These are phyloP conservation scores for Arothron firmamentum DNA, from an alignment of 2,113 vertebrate species.

Conservation along the genomic window DNA sequence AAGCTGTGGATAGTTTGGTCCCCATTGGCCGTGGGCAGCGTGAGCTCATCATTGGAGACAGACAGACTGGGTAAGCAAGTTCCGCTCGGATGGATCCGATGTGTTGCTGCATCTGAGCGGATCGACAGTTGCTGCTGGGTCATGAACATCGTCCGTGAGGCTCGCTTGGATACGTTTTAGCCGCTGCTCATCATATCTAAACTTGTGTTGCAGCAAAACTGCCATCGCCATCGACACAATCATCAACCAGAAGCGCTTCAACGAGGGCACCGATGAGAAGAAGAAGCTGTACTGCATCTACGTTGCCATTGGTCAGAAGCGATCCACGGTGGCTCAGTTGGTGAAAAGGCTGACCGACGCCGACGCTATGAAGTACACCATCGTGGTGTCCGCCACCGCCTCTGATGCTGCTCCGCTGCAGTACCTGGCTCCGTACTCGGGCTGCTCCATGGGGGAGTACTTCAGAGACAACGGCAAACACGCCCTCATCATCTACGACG, in stretches of 20 bases:
- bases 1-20: slow-evolving; percentile 96
- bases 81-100: slow-evolving; percentile 18
- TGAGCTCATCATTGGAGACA: slow-evolving; percentile 96
- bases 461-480: slow-evolving; percentile 98
- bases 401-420: slow-evolving; percentile 95
- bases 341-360: slow-evolving; percentile 95
- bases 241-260: slow-evolving; percentile 98
- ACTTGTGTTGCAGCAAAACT: slow-evolving; percentile 82
- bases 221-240: slow-evolving; percentile 97
- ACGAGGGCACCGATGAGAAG: slow-evolving; percentile 93
- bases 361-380: slow-evolving; percentile 98
- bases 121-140: too few species aligned
- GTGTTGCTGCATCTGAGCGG: too few species aligned
- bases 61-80: slow-evolving; percentile 87
- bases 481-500: slow-evolving; percentile 94
- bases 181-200: background rate
- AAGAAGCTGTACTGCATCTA: slow-evolving; percentile 99
- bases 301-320: slow-evolving; percentile 95
- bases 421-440: slow-evolving; percentile 96
- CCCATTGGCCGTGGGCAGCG: slow-evolving; percentile 96
- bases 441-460: slow-evolving; percentile 98
- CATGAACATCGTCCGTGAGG: too few species aligned
- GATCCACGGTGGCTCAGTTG: slow-evolving; percentile 95
- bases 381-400: slow-evolving; percentile 95
- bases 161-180: background rate